Percentiles rank a stretch among this genome's conserved stretches.
These are phyloP conservation scores for Acropora tenuis DNA, from an alignment of 64 coral and sea anemone genomes.

Conservation along the genomic window DNA sequence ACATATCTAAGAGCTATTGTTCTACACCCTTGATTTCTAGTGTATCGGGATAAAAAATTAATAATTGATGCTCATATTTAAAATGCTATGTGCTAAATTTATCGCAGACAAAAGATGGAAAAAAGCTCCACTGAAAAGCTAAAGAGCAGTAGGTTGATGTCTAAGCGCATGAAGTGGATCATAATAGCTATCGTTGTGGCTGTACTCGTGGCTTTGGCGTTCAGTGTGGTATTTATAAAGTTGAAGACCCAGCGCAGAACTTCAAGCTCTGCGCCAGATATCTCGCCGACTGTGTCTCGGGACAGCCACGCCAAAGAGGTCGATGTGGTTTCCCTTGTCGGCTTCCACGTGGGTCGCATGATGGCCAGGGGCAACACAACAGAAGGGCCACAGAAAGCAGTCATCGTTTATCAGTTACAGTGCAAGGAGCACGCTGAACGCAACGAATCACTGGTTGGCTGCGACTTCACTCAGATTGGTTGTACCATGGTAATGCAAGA, in stretches of 20 bases:
- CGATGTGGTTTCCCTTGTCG: conserved; percentile 35
- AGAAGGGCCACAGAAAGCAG: conserved; percentile 40
- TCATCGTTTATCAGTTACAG: conserved; percentile 50
- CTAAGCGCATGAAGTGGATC: conserved; percentile 3
- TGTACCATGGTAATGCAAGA: conserved; percentile 52
- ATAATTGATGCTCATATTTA: no score
- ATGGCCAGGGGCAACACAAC: conserved; percentile 42
- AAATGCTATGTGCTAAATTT: no score
- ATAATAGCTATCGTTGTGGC: background rate
- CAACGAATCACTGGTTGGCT: conserved; percentile 28
- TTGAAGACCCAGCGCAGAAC: background rate
- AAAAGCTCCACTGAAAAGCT: conserved; percentile 26
- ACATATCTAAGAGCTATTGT: no score
- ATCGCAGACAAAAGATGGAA: background rate
- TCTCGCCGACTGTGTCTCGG: background rate
- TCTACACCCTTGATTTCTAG: no score
- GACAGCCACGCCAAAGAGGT: conserved; percentile 27
- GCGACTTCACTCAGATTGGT: conserved; percentile 52
- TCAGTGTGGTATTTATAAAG: background rate
- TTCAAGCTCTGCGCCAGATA: no score
- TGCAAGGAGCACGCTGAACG: conserved; percentile 23
- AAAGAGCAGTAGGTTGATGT: background rate
- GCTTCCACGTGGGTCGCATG: conserved; percentile 58
- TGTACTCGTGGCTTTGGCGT: background rate
- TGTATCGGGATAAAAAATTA: no score